Evolutionary conservation across 2,113 vertebrate genomes (phyloP).

Genomic region (Lophotis ruficrista): DNA sequence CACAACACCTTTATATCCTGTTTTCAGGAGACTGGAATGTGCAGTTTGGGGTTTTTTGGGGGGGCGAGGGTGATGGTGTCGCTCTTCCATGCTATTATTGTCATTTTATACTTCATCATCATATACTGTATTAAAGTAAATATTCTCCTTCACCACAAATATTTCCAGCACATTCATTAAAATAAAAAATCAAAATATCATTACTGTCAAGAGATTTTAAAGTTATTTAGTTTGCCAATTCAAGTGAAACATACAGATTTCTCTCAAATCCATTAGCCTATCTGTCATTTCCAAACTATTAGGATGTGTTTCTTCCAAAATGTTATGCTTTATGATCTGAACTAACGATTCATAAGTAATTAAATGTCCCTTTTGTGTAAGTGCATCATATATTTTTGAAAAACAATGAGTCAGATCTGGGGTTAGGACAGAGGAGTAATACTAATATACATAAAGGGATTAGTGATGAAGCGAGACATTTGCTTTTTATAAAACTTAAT

Average conservation of each 20-base stretch:
- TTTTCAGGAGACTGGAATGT: background rate
- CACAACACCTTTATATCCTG: background rate
- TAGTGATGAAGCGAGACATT: background rate
- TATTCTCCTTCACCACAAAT: background rate
- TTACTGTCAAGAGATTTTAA: background rate
- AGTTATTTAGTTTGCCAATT: background rate
- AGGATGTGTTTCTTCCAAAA: background rate
- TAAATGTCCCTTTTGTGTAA: background rate
- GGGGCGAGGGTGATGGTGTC: fast-evolving
- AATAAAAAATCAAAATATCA: background rate
- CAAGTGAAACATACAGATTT: background rate
- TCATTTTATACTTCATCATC: background rate
- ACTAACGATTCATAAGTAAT: background rate
- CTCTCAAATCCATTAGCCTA: background rate
- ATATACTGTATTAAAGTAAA: background rate
- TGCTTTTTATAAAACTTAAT: background rate
- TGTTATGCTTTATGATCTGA: background rate
- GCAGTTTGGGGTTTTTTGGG: background rate
- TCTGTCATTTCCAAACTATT: background rate
- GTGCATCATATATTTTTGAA: background rate
- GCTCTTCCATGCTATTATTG: background rate
- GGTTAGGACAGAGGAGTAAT: background rate
- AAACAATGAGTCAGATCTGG: background rate
- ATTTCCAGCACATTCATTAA: background rate
- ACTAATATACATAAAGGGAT: background rate